Conservation (phyloP, 2,113 vertebrate species). For the Onychostruthus taczanowskii region DNA sequence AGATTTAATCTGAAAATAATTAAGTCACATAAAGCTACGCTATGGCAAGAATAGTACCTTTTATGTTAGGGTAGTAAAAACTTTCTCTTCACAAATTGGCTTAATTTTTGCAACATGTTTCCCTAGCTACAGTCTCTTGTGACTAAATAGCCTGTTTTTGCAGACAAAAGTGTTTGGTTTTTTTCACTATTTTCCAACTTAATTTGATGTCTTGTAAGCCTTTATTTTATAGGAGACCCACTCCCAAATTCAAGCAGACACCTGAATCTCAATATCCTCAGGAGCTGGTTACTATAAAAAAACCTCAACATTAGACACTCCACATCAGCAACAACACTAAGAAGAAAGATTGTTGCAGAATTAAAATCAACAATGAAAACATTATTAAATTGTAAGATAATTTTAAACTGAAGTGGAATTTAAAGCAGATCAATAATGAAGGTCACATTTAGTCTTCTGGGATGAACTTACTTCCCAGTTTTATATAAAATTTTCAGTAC, state of each 20-base stretch:
- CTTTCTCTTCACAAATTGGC: neutral
- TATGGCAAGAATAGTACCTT: neutral
- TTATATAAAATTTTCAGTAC: neutral
- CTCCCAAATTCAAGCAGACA: neutral
- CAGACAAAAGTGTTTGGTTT: neutral
- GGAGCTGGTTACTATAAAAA: neutral
- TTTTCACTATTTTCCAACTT: neutral
- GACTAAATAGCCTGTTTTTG: neutral
- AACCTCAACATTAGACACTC: rapidly evolving
- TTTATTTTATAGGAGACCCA: neutral
- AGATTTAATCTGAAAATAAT: neutral
- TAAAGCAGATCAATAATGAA: neutral
- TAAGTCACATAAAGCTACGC: neutral
- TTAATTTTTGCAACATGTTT: neutral
- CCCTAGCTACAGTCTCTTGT: neutral
- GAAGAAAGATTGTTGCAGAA: neutral
- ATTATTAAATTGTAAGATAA: neutral
- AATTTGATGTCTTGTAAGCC: neutral
- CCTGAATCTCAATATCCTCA: neutral
- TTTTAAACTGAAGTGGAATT: neutral
- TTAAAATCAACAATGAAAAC: neutral
- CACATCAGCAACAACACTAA: neutral
- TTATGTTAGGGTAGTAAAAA: neutral
- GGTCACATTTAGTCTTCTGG: neutral
- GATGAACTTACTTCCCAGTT: neutral